Evolutionary conservation across 2,888 invertebrate species (phyloP).

Genomic region (Philhelius pedissequus): DNA sequence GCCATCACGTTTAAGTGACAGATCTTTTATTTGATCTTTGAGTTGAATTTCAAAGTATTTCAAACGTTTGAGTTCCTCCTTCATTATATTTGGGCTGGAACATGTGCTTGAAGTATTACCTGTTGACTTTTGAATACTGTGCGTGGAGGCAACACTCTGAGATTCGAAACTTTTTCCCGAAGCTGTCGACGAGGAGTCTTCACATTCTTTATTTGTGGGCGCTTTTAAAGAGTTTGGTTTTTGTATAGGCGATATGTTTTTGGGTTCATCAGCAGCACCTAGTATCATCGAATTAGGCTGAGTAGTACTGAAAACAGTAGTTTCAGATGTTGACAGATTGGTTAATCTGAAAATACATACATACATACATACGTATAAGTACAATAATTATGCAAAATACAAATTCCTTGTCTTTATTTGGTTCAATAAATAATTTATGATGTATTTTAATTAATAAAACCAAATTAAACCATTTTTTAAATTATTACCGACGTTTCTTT

Average conservation of each 20-base stretch:
- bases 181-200: slow-evolving; percentile 75
- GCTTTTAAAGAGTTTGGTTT: slow-evolving; percentile 72
- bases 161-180: slow-evolving; percentile 78
- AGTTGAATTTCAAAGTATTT: slow-evolving; percentile 77
- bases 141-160: slow-evolving; percentile 76
- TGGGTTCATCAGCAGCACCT: slow-evolving; percentile 55
- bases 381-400: no score
- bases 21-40: slow-evolving; percentile 77
- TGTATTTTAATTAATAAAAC: no score
- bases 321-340: slow-evolving; percentile 77
- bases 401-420: no score
- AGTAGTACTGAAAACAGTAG: slow-evolving; percentile 77
- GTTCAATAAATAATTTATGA: no score
- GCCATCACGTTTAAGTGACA: slow-evolving; percentile 77
- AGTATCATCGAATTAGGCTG: neutral
- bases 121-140: slow-evolving; percentile 72
- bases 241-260: slow-evolving; percentile 74
- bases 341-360: slow-evolving; percentile 58
- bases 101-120: slow-evolving; percentile 71
- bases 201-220: slow-evolving; percentile 73
- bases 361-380: neutral
- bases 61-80: slow-evolving; percentile 77
- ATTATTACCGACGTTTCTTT: no score
- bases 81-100: slow-evolving; percentile 75
- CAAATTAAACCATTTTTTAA: no score